Percentiles rank a stretch among this genome's conserved stretches.
Evolutionary conservation across 1,140 invertebrate genomes (phyloP).

Genomic region (Drosophila auraria): DNA sequence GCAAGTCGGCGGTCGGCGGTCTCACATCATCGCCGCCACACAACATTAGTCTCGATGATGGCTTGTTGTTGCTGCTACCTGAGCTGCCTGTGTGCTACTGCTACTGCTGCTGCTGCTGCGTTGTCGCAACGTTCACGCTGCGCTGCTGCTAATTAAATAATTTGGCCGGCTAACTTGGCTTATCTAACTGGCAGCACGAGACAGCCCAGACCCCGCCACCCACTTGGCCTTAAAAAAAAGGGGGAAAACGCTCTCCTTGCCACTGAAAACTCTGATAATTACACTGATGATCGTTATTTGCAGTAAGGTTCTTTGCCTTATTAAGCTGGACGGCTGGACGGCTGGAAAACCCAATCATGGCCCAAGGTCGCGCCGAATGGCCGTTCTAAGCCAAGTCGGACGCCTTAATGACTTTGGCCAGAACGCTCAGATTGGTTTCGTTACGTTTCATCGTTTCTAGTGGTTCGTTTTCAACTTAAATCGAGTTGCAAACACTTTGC

Average conservation of each 20-base stretch:
- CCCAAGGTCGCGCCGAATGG: constrained; percentile 69
- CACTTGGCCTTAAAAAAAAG: background rate
- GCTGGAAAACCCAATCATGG: constrained; percentile 64
- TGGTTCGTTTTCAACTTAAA: constrained; percentile 22
- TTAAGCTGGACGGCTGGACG: constrained; percentile 53
- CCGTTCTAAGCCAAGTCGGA: constrained; percentile 70
- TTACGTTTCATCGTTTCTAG: constrained; percentile 47
- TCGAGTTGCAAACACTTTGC: constrained; percentile 36
- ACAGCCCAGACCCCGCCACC: background rate
- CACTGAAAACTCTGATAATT: constrained; percentile 37
- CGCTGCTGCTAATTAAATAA: constrained; percentile 68
- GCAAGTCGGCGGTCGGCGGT: constrained; percentile 9
- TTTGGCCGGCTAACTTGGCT: constrained; percentile 42
- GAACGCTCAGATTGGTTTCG: constrained; percentile 64
- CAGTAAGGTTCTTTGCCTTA: constrained; percentile 78
- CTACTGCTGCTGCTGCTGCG: constrained; percentile 31
- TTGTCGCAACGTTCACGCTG: constrained; percentile 69
- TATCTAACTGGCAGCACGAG: constrained; percentile 57
- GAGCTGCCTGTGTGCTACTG: constrained; percentile 3
- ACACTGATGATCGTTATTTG: constrained; percentile 53
- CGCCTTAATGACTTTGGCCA: constrained; percentile 75
- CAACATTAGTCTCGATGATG: constrained; percentile 72
- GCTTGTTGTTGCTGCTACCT: constrained; percentile 26
- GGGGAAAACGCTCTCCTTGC: constrained; percentile 31
- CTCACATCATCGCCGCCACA: constrained; percentile 51